These are phyloP conservation scores for Lithophane semibrunnea DNA, from an alignment of 2,888 invertebrate species.

Conservation along the genomic window DNA sequence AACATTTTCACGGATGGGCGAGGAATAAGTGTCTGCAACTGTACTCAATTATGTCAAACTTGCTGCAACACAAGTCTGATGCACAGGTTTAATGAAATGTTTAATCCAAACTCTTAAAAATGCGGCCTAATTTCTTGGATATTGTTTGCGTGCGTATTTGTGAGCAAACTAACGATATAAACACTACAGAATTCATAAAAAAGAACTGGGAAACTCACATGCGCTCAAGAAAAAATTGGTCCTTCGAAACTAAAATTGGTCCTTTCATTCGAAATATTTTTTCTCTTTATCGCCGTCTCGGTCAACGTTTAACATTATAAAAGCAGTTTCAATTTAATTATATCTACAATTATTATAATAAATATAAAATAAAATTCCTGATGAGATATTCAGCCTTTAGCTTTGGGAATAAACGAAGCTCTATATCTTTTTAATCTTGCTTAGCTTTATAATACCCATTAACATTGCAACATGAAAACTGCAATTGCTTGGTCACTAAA, in stretches of 20 bases:
- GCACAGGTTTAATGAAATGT: neutral
- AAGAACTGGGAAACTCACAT: neutral
- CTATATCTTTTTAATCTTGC: neutral
- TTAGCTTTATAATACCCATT: neutral
- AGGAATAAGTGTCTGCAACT: neutral
- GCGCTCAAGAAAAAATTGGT: neutral
- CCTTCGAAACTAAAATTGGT: neutral
- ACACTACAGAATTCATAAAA: neutral
- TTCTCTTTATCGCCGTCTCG: neutral
- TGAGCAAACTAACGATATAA: neutral
- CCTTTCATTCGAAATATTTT: neutral
- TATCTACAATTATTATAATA: neutral
- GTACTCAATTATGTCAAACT: neutral
- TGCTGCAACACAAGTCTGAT: neutral
- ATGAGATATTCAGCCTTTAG: neutral
- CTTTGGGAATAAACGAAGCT: neutral
- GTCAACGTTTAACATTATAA: neutral
- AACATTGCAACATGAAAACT: neutral
- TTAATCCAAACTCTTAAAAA: neutral
- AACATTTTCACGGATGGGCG: neutral
- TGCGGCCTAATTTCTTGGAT: neutral
- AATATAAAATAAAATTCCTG: neutral
- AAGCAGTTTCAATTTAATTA: neutral
- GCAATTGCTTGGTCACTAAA: constrained; percentile 4
- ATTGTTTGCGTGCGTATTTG: neutral